Evolutionary conservation across 1,140 invertebrate species (phyloP).

Genomic region (Trialeurodes vaporariorum): DNA sequence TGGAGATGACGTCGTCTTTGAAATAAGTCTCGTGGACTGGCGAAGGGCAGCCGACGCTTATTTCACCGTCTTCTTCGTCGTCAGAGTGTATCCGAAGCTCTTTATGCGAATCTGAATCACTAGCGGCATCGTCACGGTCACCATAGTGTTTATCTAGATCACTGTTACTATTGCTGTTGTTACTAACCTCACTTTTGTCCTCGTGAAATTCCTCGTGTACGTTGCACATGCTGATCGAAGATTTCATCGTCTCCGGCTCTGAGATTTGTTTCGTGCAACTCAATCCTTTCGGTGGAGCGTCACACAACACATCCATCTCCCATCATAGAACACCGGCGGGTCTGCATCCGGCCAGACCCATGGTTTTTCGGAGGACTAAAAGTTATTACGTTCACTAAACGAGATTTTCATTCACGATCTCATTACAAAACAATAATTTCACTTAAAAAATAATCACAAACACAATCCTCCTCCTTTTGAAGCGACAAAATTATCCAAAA

Average conservation of each 20-base stretch:
- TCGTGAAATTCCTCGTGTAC: background rate
- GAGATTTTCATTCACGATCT: too few relatives aligned
- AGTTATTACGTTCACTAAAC: too few relatives aligned
- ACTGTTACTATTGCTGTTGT: background rate
- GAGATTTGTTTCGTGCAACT: too few relatives aligned
- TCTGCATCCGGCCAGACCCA: too few relatives aligned
- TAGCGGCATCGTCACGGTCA: background rate
- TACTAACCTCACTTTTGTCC: background rate
- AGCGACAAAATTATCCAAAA: too few relatives aligned
- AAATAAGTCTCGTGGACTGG: slow-evolving; percentile 39
- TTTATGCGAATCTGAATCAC: background rate
- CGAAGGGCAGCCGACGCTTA: slow-evolving; percentile 59
- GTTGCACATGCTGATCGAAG: background rate
- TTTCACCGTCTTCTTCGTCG: slow-evolving; percentile 42
- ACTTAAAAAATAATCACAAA: too few relatives aligned
- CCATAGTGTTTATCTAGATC: background rate
- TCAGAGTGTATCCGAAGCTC: slow-evolving; percentile 8
- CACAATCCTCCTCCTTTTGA: too few relatives aligned
- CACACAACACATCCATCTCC: too few relatives aligned
- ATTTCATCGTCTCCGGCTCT: background rate
- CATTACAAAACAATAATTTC: too few relatives aligned
- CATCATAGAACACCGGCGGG: too few relatives aligned
- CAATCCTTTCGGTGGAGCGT: too few relatives aligned
- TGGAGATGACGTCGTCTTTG: slow-evolving; percentile 25
- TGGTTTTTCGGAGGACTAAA: too few relatives aligned